phyloP scores from a whole-genome alignment of 2,888 invertebrate species.

The Oithona nana region DNA sequence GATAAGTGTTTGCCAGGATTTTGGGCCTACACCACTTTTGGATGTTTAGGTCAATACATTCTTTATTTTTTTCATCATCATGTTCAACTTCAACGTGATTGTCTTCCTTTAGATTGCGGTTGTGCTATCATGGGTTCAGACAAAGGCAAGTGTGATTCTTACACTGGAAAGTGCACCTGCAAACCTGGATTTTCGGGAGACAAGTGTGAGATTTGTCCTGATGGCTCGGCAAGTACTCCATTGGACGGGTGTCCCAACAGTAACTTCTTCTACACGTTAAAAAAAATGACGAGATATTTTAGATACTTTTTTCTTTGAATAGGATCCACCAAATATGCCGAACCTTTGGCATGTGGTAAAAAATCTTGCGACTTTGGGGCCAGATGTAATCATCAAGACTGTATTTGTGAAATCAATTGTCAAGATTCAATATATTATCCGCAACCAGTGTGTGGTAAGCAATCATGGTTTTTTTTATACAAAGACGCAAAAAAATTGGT shows the following conservation, averaged over 20 bases:
- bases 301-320: not conserved
- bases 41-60: not conserved
- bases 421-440: not conserved
- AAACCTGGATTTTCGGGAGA: not conserved
- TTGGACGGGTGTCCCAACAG: not conserved
- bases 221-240: not conserved
- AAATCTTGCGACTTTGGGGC: slow-evolving; percentile 9
- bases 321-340: slow-evolving; percentile 7
- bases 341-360: slow-evolving; percentile 7
- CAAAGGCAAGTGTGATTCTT: not conserved
- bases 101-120: not conserved
- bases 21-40: slow-evolving; percentile 2
- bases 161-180: not conserved
- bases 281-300: not conserved
- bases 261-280: not conserved
- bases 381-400: not conserved
- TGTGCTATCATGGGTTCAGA: not conserved
- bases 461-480: not conserved
- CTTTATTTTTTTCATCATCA: too few relatives aligned
- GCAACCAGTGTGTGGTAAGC: not conserved
- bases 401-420: not conserved
- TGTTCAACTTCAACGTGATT: too few relatives aligned
- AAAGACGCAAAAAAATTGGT: not conserved
- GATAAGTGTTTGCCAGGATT: not conserved
- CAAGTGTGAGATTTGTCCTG: not conserved